These are phyloP conservation scores for Notocelia uddmanniana DNA, from an alignment of 2,888 invertebrate species.

Conservation along the genomic window DNA sequence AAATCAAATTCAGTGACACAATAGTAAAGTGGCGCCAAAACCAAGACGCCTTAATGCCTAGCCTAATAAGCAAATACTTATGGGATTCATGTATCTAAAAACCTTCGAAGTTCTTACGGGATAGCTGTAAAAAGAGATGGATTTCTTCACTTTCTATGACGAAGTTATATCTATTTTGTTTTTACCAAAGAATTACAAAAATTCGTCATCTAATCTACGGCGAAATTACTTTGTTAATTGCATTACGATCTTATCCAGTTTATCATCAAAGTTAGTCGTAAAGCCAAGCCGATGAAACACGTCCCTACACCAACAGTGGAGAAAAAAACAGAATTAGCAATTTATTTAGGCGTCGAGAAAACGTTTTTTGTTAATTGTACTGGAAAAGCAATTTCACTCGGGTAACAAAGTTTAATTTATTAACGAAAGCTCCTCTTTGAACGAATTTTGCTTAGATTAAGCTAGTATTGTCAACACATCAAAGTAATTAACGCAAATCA, in stretches of 20 bases:
- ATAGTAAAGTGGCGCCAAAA: neutral
- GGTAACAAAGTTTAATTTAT: conserved; percentile 42
- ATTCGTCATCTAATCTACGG: conserved; percentile 3
- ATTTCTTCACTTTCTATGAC: neutral
- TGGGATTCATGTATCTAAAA: neutral
- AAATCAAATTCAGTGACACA: neutral
- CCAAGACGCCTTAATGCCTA: too few species aligned
- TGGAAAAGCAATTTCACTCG: conserved; percentile 39
- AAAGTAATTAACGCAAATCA: conserved; percentile 29
- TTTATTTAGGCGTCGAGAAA: conserved; percentile 34
- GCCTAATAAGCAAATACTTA: too few species aligned
- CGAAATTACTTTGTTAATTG: conserved; percentile 19
- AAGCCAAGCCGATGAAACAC: conserved; percentile 32
- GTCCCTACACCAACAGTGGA: conserved; percentile 13
- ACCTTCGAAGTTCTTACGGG: neutral
- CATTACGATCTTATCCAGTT: conserved; percentile 32
- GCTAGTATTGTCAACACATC: conserved; percentile 26
- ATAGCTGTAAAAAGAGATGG: neutral
- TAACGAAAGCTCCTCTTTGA: conserved; percentile 30
- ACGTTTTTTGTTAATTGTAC: conserved; percentile 43
- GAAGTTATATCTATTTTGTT: neutral
- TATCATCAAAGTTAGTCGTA: conserved; percentile 35
- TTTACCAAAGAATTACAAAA: neutral
- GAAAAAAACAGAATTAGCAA: conserved; percentile 36
- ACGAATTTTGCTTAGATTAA: conserved; percentile 32